phyloP scores from a whole-genome alignment of 2,113 vertebrate species.

The Charina bottae region DNA sequence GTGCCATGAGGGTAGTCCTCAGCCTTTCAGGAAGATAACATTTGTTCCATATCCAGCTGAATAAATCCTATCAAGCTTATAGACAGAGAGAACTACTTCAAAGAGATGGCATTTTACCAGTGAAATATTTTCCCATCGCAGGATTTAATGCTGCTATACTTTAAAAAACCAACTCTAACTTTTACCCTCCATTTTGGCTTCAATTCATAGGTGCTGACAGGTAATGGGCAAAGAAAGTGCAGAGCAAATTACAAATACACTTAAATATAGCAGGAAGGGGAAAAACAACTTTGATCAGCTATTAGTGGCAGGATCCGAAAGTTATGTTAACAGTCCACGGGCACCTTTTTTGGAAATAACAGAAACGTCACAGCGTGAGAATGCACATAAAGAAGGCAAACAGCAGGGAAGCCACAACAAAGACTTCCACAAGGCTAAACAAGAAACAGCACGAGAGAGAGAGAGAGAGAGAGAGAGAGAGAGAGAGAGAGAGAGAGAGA shows the following conservation, averaged over 20 bases:
- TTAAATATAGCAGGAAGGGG: not conserved
- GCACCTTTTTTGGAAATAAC: not conserved
- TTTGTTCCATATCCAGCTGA: not conserved
- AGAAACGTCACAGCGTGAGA: not conserved
- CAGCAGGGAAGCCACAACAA: slow-evolving; percentile 26
- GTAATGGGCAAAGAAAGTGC: not conserved
- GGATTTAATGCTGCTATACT: not conserved
- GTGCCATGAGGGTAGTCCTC: not conserved
- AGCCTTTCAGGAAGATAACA: not conserved
- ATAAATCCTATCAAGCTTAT: not conserved
- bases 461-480: not conserved
- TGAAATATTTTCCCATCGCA: not conserved
- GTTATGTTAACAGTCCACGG: slow-evolving; percentile 5
- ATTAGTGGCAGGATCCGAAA: not conserved
- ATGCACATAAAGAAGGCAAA: not conserved
- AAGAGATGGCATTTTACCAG: not conserved
- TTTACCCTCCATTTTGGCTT: not conserved
- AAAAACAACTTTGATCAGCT: not conserved
- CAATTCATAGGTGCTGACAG: not conserved
- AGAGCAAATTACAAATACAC: not conserved
- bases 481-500: slow-evolving; percentile 1
- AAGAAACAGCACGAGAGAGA: slow-evolving; percentile 20
- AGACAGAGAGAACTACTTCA: not conserved
- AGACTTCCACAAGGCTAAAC: slow-evolving; percentile 27
- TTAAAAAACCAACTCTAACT: not conserved